Evolutionary conservation across 2,888 invertebrate genomes (phyloP).

Genomic region (Oxycera nigricornis): DNA sequence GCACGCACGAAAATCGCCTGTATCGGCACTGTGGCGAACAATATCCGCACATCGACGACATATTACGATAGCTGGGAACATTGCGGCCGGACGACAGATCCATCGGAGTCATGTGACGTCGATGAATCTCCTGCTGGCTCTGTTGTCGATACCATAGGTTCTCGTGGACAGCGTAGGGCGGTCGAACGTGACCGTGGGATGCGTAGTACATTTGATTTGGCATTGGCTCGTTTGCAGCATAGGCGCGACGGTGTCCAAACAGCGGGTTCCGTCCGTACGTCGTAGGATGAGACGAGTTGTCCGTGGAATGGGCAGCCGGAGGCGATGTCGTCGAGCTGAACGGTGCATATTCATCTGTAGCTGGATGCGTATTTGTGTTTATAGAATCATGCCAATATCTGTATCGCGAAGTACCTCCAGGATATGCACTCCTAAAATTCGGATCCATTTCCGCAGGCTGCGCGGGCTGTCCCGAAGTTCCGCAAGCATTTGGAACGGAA

Average conservation of each 20-base stretch:
- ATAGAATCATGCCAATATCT: slow-evolving; percentile 6
- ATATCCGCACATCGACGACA: slow-evolving; percentile 56
- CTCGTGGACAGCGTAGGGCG: slow-evolving; percentile 77
- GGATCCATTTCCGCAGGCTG: slow-evolving; percentile 32
- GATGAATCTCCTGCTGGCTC: slow-evolving; percentile 67
- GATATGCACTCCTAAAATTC: slow-evolving; percentile 26
- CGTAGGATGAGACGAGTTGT: slow-evolving; percentile 35
- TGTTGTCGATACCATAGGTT: slow-evolving; percentile 79
- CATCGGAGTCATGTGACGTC: slow-evolving; percentile 63
- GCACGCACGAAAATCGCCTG: slow-evolving; percentile 48
- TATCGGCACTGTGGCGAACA: slow-evolving; percentile 53
- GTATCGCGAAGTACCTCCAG: slow-evolving; percentile 16
- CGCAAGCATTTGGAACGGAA: not conserved
- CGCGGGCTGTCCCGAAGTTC: not conserved
- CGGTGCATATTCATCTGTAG: not conserved
- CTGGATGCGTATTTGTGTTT: slow-evolving; percentile 40
- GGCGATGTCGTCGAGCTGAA: slow-evolving; percentile 55
- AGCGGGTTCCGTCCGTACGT: slow-evolving; percentile 8
- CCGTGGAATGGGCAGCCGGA: slow-evolving; percentile 51
- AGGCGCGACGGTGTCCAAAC: slow-evolving; percentile 40
- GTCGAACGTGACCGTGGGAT: slow-evolving; percentile 57
- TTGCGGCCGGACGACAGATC: slow-evolving; percentile 58
- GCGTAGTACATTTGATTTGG: slow-evolving; percentile 51
- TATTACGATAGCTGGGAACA: slow-evolving; percentile 56
- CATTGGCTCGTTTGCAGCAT: slow-evolving; percentile 47